phyloP scores from a whole-genome alignment of 2,113 vertebrate genomes.

The Notarius quadriscutis region DNA sequence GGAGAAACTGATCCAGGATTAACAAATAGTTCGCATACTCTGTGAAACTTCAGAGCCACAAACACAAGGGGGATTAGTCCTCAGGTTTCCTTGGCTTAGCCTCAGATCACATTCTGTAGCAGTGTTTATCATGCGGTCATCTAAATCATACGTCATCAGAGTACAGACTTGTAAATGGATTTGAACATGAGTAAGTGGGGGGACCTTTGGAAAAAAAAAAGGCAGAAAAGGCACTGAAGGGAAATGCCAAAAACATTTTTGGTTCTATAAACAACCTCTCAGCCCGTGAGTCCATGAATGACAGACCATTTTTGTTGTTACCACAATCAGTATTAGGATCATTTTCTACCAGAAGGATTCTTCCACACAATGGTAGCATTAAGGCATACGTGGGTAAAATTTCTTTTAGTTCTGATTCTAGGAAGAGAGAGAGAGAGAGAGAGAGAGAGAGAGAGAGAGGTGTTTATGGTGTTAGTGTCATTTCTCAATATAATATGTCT shows the following conservation, averaged over 20 bases:
- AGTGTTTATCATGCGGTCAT: slow-evolving; percentile 6
- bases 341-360: background rate
- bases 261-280: background rate
- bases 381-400: too few species aligned
- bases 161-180: background rate
- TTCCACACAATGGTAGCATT: background rate
- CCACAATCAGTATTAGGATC: background rate
- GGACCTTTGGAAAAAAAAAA: background rate
- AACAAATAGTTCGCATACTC: background rate
- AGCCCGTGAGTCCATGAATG: background rate
- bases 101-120: slow-evolving; percentile 5
- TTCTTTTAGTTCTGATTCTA: background rate
- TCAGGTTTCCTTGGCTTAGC: background rate
- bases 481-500: background rate
- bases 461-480: background rate
- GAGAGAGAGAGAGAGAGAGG: background rate
- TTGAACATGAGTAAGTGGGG: background rate
- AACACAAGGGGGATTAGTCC: slow-evolving; percentile 10
- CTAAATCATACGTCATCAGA: background rate
- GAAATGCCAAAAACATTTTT: background rate
- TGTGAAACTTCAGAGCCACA: background rate
- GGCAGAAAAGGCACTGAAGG: too few species aligned
- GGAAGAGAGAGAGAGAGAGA: background rate
- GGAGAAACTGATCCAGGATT: slow-evolving; percentile 2
- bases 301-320: background rate